Percentiles rank a stretch among this genome's conserved stretches.
Conservation (phyloP, 2,888 invertebrate genomes). For the Rugalucina vietnamica region DNA sequence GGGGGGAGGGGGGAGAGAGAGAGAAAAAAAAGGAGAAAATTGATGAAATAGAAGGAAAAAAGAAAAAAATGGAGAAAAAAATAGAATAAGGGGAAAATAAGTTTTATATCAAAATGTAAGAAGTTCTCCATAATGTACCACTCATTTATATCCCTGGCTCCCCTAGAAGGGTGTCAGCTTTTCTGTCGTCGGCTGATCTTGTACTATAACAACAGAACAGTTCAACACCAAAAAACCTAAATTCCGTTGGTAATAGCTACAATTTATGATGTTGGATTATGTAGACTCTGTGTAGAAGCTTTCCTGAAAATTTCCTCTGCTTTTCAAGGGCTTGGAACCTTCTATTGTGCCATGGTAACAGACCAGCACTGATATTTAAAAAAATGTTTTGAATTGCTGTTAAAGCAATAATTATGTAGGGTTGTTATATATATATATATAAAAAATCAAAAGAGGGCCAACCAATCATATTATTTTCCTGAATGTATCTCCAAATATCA, state of each 20-base stretch:
- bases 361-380: background rate
- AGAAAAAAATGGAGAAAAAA: background rate
- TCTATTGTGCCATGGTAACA: slow-evolving; percentile 6
- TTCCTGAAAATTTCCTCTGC: slow-evolving; percentile 29
- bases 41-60: too few relatives aligned
- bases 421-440: background rate
- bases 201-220: too few relatives aligned
- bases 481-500: background rate
- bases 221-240: too few relatives aligned
- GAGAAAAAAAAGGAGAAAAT: too few relatives aligned
- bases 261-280: background rate
- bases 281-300: background rate
- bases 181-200: background rate
- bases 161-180: background rate
- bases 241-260: too few relatives aligned
- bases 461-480: background rate
- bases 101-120: background rate
- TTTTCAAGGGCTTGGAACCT: slow-evolving; percentile 47
- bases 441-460: background rate
- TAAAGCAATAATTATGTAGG: too few relatives aligned
- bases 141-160: background rate
- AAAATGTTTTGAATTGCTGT: background rate
- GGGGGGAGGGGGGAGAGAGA: background rate
- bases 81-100: background rate
- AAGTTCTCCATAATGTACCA: background rate